phyloP scores from a whole-genome alignment of 2,888 invertebrate genomes.

The Cataglyphis altisquamis region DNA sequence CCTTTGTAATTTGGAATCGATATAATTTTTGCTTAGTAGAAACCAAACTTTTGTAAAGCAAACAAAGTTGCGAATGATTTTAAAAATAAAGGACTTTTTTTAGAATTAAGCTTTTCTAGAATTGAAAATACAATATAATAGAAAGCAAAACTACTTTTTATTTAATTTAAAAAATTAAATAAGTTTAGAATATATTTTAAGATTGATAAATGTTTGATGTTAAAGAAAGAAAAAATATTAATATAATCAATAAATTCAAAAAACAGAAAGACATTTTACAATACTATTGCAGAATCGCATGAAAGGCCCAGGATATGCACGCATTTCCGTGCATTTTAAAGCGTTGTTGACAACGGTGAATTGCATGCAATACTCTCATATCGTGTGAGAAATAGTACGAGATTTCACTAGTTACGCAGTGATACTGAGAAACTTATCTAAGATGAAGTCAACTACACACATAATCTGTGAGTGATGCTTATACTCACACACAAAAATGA shows the following conservation, averaged over 20 bases:
- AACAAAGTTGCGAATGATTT: neutral
- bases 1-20: neutral
- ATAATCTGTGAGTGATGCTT: neutral
- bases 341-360: neutral
- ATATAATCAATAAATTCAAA: neutral
- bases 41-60: neutral
- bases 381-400: constrained; percentile 18
- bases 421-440: constrained; percentile 15
- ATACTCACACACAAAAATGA: neutral
- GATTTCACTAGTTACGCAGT: constrained; percentile 26
- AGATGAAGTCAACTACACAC: neutral
- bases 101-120: neutral
- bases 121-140: neutral
- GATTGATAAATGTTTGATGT: neutral
- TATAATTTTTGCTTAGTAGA: neutral
- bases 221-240: neutral
- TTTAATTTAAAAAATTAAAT: neutral
- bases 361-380: constrained; percentile 5
- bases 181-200: neutral
- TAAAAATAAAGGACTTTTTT: neutral
- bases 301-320: constrained; percentile 24
- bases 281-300: constrained; percentile 4
- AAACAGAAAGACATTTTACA: constrained; percentile 2
- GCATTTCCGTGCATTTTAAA: neutral
- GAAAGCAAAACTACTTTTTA: neutral